phyloP scores from a whole-genome alignment of 1,140 invertebrate species.

The Artemia franciscana region DNA sequence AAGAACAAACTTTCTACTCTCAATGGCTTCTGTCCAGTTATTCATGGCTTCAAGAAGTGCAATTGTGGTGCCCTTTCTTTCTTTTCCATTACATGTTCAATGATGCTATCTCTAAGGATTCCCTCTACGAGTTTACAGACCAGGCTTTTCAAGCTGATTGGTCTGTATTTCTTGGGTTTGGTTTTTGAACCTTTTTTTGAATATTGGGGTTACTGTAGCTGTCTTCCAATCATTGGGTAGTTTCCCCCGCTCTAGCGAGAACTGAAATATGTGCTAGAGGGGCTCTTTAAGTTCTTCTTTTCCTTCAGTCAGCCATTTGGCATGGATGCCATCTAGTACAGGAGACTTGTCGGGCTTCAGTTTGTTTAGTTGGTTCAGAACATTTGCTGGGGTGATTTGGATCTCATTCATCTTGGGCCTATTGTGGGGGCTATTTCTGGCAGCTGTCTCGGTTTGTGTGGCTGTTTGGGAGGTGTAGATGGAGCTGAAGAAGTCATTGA shows the following conservation, averaged over 20 bases:
- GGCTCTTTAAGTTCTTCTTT: not conserved
- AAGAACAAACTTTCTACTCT: too few relatives aligned
- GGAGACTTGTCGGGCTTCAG: not conserved
- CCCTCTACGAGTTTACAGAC: too few relatives aligned
- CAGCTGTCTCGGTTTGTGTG: too few relatives aligned
- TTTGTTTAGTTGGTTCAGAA: not conserved
- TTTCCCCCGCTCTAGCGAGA: not conserved
- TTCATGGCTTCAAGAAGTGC: too few relatives aligned
- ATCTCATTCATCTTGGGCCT: too few relatives aligned
- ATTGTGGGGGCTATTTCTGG: too few relatives aligned
- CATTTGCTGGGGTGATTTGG: not conserved
- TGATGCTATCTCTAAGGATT: too few relatives aligned
- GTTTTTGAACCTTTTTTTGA: not conserved
- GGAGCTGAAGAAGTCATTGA: not conserved
- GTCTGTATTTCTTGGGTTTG: not conserved
- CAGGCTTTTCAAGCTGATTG: too few relatives aligned
- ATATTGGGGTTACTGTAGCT: not conserved
- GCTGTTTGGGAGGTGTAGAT: not conserved
- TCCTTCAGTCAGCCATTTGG: not conserved
- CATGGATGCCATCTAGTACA: not conserved
- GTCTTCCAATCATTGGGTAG: not conserved
- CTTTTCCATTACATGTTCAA: too few relatives aligned
- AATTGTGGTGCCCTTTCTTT: too few relatives aligned
- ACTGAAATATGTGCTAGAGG: not conserved
- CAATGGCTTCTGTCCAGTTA: too few relatives aligned